Percentiles rank a stretch among this genome's conserved stretches.
Evolutionary conservation across 2,797 vertebrate genomes (phyloP).

Genomic region (Cuniculus paca): DNA sequence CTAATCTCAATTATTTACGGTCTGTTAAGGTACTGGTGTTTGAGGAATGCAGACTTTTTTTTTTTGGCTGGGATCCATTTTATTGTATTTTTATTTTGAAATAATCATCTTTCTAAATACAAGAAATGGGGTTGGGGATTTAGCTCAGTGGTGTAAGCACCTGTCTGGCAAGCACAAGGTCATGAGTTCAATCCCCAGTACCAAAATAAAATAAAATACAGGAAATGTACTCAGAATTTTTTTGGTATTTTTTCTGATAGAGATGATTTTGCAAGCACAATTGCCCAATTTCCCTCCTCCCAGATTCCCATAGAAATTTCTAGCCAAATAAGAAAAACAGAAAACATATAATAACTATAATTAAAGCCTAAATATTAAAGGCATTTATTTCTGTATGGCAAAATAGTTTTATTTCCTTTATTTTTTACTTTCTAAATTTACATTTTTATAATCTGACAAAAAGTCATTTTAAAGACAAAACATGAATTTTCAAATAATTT

Average conservation of each 20-base stretch:
- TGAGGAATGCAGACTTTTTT: not conserved
- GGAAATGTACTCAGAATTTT: not conserved
- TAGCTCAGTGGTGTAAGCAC: no score
- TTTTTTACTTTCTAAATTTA: not conserved
- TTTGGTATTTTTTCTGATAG: not conserved
- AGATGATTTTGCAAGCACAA: not conserved
- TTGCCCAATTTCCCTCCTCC: not conserved
- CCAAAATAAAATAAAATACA: no score
- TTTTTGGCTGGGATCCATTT: not conserved
- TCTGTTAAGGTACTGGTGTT: not conserved
- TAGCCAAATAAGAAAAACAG: not conserved
- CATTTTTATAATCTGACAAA: not conserved
- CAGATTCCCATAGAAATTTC: not conserved
- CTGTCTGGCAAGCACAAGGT: no score
- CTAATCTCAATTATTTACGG: not conserved
- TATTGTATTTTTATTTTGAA: conserved; percentile 2
- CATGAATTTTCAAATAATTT: not conserved
- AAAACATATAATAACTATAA: not conserved
- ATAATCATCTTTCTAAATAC: not conserved
- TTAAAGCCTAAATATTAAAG: not conserved
- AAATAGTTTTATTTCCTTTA: not conserved
- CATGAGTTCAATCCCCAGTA: no score
- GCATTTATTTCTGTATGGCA: not conserved
- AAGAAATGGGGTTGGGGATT: no score
- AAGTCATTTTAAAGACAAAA: not conserved